Evolutionary conservation across 2,797 vertebrate species (phyloP).

Genomic region (Ambastaia sidthimunki): DNA sequence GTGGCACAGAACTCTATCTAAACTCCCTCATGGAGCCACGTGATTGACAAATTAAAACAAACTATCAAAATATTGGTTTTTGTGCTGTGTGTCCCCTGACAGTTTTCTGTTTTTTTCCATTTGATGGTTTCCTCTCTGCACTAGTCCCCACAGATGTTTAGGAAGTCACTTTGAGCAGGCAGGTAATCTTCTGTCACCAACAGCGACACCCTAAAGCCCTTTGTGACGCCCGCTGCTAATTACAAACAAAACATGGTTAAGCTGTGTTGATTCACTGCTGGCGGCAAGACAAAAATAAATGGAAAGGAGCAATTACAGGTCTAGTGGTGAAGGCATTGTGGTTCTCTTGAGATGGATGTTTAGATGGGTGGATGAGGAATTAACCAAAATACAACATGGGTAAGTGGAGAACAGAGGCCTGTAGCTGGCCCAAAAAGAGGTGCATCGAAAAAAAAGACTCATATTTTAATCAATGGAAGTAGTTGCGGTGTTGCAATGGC

Average conservation of each 20-base stretch:
- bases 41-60: slow-evolving; percentile 52
- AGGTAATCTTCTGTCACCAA: slow-evolving; percentile 51
- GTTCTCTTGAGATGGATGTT: slow-evolving; percentile 34
- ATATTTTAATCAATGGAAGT: neutral
- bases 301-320: slow-evolving; percentile 35
- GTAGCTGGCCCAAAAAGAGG: neutral
- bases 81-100: slow-evolving; percentile 31
- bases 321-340: neutral
- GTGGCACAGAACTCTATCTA: neutral
- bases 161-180: slow-evolving; percentile 48
- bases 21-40: slow-evolving; percentile 33
- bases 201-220: slow-evolving; percentile 41
- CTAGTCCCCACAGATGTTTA: slow-evolving; percentile 49
- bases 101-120: slow-evolving; percentile 25
- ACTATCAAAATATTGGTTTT: slow-evolving; percentile 49
- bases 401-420: neutral
- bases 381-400: slow-evolving; percentile 36
- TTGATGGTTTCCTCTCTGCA: slow-evolving; percentile 43
- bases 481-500: neutral
- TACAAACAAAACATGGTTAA: slow-evolving; percentile 55
- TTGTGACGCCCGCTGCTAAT: slow-evolving; percentile 51
- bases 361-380: slow-evolving; percentile 33
- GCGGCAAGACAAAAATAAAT: slow-evolving; percentile 39
- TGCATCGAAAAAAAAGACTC: neutral
- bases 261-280: slow-evolving; percentile 48